Conservation (phyloP, 1,140 invertebrate species). For the Diuraphis noxia region DNA sequence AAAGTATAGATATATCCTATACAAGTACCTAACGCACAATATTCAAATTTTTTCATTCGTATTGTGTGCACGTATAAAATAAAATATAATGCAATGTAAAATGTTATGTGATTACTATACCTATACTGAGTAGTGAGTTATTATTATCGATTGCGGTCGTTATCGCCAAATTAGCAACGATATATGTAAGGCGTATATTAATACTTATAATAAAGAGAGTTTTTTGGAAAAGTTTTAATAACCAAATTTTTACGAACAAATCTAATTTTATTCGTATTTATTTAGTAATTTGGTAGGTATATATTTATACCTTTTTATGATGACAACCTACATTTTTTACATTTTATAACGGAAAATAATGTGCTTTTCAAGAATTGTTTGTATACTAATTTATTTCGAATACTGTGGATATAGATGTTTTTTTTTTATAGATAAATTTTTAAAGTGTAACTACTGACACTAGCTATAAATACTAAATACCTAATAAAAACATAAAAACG, state of each 20-base stretch:
- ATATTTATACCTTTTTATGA: not conserved
- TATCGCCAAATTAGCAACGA: too few relatives aligned
- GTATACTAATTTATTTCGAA: not conserved
- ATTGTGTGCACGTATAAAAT: too few relatives aligned
- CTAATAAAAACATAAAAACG: not conserved
- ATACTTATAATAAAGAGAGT: too few relatives aligned
- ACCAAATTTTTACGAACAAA: not conserved
- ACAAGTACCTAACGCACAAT: too few relatives aligned
- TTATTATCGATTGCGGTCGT: too few relatives aligned
- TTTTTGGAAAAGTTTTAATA: not conserved
- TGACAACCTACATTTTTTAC: not conserved
- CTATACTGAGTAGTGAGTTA: too few relatives aligned
- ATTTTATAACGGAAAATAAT: not conserved
- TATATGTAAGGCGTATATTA: too few relatives aligned
- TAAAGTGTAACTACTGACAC: not conserved
- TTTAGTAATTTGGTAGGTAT: not conserved
- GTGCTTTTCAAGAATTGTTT: not conserved
- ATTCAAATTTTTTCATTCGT: too few relatives aligned
- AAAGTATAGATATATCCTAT: too few relatives aligned
- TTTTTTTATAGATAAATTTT: not conserved
- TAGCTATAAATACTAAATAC: not conserved
- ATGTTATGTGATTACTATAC: too few relatives aligned
- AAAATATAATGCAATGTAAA: too few relatives aligned
- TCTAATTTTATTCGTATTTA: not conserved
- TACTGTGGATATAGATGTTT: not conserved